These are phyloP conservation scores for Drosophila kurseongensis DNA, from an alignment of 1,140 invertebrate genomes.

Conservation along the genomic window DNA sequence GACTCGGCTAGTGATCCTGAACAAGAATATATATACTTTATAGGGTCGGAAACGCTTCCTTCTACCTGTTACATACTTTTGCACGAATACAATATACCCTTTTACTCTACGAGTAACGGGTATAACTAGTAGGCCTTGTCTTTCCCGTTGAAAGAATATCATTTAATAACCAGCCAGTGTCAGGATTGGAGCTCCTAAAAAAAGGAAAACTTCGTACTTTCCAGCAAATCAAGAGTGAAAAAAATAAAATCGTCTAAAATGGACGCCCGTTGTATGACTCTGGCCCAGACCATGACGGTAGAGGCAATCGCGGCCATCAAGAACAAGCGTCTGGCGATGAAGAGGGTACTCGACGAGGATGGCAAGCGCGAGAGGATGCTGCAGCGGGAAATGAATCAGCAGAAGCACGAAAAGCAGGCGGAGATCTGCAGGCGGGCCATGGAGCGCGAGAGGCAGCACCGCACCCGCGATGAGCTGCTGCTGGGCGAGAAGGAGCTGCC, in stretches of 20 bases:
- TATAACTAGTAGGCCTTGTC: too few species aligned
- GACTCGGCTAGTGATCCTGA: too few species aligned
- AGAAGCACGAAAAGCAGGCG: slow-evolving; percentile 6
- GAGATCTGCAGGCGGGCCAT: slow-evolving; percentile 13
- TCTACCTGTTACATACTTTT: too few species aligned
- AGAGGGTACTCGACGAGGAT: slow-evolving; percentile 94
- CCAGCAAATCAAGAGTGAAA: neutral
- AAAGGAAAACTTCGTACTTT: too few species aligned
- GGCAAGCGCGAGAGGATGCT: neutral
- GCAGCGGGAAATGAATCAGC: neutral
- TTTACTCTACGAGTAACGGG: too few species aligned
- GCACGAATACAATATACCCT: too few species aligned
- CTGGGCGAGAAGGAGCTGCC: slow-evolving; percentile 38
- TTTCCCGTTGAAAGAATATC: too few species aligned
- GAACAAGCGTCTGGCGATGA: slow-evolving; percentile 97
- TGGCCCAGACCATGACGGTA: slow-evolving; percentile 97
- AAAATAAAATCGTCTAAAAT: slow-evolving; percentile 1
- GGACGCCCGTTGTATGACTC: neutral
- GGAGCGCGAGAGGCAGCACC: slow-evolving; percentile 31
- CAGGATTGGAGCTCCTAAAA: too few species aligned
- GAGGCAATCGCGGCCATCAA: slow-evolving; percentile 99
- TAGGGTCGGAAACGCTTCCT: too few species aligned
- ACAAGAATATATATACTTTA: too few species aligned
- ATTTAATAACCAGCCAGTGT: too few species aligned
- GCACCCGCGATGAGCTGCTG: slow-evolving; percentile 7